A percentile compares a stretch with the other conserved stretches of the same genome.
These are phyloP conservation scores for Sterrhoptilus dennistouni DNA, from an alignment of 2,113 vertebrate species.

Conservation along the genomic window DNA sequence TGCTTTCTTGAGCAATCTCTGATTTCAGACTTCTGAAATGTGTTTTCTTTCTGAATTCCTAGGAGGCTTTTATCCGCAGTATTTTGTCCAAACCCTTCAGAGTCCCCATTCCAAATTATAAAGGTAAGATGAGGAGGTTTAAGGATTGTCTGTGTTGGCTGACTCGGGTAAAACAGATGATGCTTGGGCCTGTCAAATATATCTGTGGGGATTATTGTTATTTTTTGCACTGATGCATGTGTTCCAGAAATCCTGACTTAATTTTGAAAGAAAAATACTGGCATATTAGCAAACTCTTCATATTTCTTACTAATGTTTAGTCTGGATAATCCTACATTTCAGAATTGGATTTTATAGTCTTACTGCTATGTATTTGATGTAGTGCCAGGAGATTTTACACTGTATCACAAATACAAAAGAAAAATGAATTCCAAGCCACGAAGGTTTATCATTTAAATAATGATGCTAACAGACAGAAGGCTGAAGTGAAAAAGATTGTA, in stretches of 20 bases:
- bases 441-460: conserved; percentile 1
- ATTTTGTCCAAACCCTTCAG: conserved; percentile 97
- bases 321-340: conserved; percentile 47
- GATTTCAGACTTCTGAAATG: background rate
- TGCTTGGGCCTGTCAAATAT: background rate
- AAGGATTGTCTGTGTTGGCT: background rate
- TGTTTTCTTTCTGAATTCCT: conserved; percentile 56
- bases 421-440: background rate
- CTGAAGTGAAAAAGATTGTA: background rate
- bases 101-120: conserved; percentile 94
- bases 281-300: background rate
- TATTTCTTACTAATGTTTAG: conserved; percentile 35
- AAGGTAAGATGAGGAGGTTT: conserved; percentile 78
- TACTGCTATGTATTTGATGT: conserved; percentile 28
- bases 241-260: conserved; percentile 17
- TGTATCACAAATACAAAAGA: background rate
- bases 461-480: background rate
- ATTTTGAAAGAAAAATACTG: background rate
- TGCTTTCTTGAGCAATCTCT: background rate
- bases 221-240: background rate
- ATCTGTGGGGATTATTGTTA: conserved; percentile 29
- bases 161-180: background rate
- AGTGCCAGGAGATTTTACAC: background rate
- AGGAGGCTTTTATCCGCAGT: conserved; percentile 94
- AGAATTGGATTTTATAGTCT: conserved; percentile 22